Percentiles rank a stretch among this genome's conserved stretches.
phyloP scores from a whole-genome alignment of 2,888 invertebrate species.

The Eupeodes luniger region DNA sequence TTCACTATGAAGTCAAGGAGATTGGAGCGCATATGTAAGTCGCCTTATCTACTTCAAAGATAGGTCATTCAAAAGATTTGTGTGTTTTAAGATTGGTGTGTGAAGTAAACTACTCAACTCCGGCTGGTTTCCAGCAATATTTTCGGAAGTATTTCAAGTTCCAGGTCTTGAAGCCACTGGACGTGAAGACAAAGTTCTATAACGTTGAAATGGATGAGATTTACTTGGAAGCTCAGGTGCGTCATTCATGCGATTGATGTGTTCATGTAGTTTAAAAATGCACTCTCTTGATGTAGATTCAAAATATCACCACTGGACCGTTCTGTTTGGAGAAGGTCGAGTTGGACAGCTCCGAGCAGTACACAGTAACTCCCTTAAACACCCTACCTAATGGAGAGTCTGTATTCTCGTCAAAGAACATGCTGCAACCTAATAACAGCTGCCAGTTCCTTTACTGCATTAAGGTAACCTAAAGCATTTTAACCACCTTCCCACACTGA shows the following conservation, averaged over 20 bases:
- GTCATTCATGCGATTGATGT: background rate
- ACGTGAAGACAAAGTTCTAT: slow-evolving; percentile 99
- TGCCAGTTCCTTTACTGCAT: slow-evolving; percentile 98
- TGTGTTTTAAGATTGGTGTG: slow-evolving; percentile 92
- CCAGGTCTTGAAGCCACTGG: slow-evolving; percentile 97
- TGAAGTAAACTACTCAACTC: slow-evolving; percentile 95
- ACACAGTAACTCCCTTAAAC: slow-evolving; percentile 91
- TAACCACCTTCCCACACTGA: background rate
- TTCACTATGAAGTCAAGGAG: slow-evolving; percentile 99
- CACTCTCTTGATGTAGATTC: slow-evolving; percentile 86
- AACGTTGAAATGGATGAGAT: slow-evolving; percentile 94
- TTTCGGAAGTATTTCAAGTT: slow-evolving; percentile 99
- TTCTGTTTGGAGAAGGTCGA: slow-evolving; percentile 97
- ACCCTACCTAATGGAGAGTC: slow-evolving; percentile 88
- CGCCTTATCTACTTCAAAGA: background rate
- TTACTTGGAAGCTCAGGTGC: slow-evolving; percentile 88
- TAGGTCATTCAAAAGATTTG: background rate
- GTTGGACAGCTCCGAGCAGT: slow-evolving; percentile 95
- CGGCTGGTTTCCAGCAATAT: slow-evolving; percentile 90
- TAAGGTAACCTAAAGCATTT: slow-evolving; percentile 82
- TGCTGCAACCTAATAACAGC: slow-evolving; percentile 94
- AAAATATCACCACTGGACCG: slow-evolving; percentile 96
- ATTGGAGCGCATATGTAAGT: slow-evolving; percentile 97
- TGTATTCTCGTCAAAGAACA: slow-evolving; percentile 91
- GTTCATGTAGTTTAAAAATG: background rate